Conservation (phyloP, 2,113 vertebrate species). For the cat (Felis catus) region F.catus_Fca126_mat1.0 CM031415.1:79803501-79804000, state of each 20-base stretch:
- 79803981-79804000: too few relatives aligned
- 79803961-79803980: too few relatives aligned
- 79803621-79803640: neutral
- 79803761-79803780: neutral
- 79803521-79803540: too few relatives aligned
- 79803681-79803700: neutral
- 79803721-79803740: neutral
- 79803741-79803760: neutral
- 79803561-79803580: slow-evolving; percentile 26
- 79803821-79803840: neutral
- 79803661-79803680: neutral
- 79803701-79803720: neutral
- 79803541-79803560: slow-evolving; percentile 24
- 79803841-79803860: neutral
- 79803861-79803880: neutral
- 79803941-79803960: too few relatives aligned
- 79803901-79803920: neutral
- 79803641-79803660: neutral
- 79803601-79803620: neutral
- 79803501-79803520: too few relatives aligned
- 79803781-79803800: neutral
- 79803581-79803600: neutral
- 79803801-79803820: neutral
- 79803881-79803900: neutral
- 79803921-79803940: too few relatives aligned